phyloP scores from a whole-genome alignment of 2,113 vertebrate genomes.

The Tachuris rubrigastra region DNA sequence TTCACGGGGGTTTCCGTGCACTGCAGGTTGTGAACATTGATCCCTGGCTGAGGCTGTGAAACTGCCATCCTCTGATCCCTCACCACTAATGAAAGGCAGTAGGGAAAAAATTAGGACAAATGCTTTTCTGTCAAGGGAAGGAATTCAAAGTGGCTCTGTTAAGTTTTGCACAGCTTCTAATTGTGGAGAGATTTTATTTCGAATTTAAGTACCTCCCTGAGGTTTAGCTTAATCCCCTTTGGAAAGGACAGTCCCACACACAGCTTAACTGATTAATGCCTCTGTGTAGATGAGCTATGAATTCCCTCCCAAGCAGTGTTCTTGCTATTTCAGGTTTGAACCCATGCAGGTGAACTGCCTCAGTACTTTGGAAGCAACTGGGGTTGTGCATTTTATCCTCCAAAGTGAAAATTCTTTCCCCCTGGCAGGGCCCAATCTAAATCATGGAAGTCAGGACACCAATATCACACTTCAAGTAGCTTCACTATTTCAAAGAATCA shows the following conservation, averaged over 20 bases:
- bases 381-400: not conserved
- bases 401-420: not conserved
- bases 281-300: not conserved
- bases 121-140: not conserved
- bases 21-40: not conserved
- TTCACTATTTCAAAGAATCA: not conserved
- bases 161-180: not conserved
- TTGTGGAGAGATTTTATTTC: not conserved
- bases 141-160: not conserved
- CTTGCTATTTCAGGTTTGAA: not conserved
- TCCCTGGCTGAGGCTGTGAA: not conserved
- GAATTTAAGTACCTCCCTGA: not conserved
- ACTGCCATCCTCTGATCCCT: not conserved
- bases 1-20: rapidly evolving
- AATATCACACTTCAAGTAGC: not conserved
- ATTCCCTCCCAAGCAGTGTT: not conserved
- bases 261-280: not conserved
- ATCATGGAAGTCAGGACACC: not conserved
- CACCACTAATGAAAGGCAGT: not conserved
- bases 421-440: not conserved
- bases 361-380: not conserved
- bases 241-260: not conserved
- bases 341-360: not conserved
- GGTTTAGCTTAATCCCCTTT: not conserved
- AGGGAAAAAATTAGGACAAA: not conserved